Percentiles rank a stretch among this genome's conserved stretches.
Conservation (phyloP, 2,113 vertebrate genomes). For the Caranx ignobilis region DNA sequence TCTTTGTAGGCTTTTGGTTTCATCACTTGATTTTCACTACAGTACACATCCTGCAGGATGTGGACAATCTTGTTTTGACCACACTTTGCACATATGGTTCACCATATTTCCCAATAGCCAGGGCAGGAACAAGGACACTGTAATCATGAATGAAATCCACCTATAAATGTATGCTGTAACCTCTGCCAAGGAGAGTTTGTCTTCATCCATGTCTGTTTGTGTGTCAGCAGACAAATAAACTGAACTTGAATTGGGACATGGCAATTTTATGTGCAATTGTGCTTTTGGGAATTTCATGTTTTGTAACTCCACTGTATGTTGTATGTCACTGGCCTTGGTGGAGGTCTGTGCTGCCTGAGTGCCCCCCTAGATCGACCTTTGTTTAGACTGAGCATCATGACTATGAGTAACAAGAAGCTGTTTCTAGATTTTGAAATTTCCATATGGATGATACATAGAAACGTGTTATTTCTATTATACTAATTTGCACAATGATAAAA, state of each 20-base stretch:
- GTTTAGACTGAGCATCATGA: not conserved
- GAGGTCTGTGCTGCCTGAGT: too few relatives aligned
- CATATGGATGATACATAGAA: not conserved
- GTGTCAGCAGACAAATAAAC: too few relatives aligned
- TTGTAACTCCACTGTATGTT: too few relatives aligned
- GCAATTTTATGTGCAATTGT: too few relatives aligned
- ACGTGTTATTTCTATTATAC: not conserved
- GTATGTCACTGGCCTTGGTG: too few relatives aligned
- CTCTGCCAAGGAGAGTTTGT: too few relatives aligned
- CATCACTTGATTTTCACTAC: not conserved
- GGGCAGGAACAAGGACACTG: not conserved
- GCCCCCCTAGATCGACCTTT: not conserved
- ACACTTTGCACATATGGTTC: not conserved
- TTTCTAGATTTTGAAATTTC: not conserved
- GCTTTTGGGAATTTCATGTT: too few relatives aligned
- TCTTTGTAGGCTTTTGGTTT: not conserved
- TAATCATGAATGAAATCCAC: slow-evolving; percentile 7
- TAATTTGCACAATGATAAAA: not conserved
- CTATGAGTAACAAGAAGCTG: not conserved
- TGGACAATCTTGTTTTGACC: not conserved
- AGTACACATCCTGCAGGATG: not conserved
- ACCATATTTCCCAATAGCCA: not conserved
- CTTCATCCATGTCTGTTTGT: too few relatives aligned
- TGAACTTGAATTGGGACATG: too few relatives aligned
- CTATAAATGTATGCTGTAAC: too few relatives aligned